These are phyloP conservation scores for Cosmia pyralina DNA, from an alignment of 2,888 invertebrate species.

Conservation along the genomic window DNA sequence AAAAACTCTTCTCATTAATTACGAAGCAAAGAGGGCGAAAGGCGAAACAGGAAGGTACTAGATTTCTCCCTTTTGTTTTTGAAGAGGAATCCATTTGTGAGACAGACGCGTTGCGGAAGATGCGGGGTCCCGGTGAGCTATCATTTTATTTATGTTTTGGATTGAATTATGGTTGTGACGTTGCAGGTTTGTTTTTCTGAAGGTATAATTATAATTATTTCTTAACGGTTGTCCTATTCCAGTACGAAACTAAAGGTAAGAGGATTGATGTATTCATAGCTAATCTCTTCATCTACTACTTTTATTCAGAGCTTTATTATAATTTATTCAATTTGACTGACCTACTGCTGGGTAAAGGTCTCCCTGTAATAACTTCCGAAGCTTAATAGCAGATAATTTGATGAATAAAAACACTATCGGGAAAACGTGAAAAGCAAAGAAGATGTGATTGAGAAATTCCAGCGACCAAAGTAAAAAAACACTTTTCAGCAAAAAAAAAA, in stretches of 20 bases:
- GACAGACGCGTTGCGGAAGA: slow-evolving; percentile 65
- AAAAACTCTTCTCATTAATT: slow-evolving; percentile 89
- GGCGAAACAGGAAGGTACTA: slow-evolving; percentile 72
- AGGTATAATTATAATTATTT: not conserved
- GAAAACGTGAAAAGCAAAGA: not conserved
- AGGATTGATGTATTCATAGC: not conserved
- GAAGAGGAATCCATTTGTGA: slow-evolving; percentile 72
- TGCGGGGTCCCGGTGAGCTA: slow-evolving; percentile 48
- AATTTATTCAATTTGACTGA: not conserved
- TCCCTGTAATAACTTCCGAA: not conserved
- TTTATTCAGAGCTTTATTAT: not conserved
- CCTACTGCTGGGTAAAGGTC: not conserved
- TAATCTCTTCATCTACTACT: not conserved
- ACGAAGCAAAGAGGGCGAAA: slow-evolving; percentile 73
- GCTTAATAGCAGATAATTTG: not conserved
- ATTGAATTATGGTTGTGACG: slow-evolving; percentile 26
- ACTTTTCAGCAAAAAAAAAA: slow-evolving; percentile 18
- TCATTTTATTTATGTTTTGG: slow-evolving; percentile 39
- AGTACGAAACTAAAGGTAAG: not conserved
- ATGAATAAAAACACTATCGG: not conserved
- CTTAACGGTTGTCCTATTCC: not conserved
- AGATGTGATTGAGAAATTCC: not conserved
- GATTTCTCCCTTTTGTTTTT: slow-evolving; percentile 76
- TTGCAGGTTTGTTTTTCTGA: not conserved
- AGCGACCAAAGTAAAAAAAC: not conserved